Conservation (phyloP, 1,140 invertebrate species). For the Brachionus asplanchnoidis region DNA sequence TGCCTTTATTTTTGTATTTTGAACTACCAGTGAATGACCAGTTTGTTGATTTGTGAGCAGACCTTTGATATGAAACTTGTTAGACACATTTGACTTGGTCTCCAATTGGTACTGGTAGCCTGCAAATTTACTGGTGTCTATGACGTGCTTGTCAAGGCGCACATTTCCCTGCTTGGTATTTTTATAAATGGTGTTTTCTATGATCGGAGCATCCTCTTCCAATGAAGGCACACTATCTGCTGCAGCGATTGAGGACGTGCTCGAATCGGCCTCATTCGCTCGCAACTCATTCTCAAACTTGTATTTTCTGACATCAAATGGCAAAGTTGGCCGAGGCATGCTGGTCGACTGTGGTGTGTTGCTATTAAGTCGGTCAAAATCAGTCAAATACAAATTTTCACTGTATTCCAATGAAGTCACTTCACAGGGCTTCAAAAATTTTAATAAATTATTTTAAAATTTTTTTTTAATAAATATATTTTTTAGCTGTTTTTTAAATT, state of each 20-base stretch:
- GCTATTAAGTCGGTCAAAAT: conserved; percentile 16
- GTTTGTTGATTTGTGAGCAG: conserved; percentile 13
- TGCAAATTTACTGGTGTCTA: conserved; percentile 35
- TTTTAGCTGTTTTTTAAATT: too few species aligned
- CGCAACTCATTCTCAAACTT: neutral
- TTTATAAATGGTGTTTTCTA: neutral
- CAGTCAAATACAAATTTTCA: conserved; percentile 29
- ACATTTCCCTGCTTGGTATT: conserved; percentile 12
- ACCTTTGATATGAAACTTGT: conserved; percentile 33
- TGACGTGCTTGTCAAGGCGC: conserved; percentile 25
- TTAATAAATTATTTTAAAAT: too few species aligned
- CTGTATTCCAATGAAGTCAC: conserved; percentile 29
- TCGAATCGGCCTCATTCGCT: neutral
- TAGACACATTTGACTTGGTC: conserved; percentile 4
- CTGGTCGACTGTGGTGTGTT: neutral
- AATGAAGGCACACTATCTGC: conserved; percentile 18
- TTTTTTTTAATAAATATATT: neutral
- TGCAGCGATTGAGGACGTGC: neutral
- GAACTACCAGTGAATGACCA: conserved; percentile 19
- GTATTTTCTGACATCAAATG: neutral
- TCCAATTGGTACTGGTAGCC: conserved; percentile 30
- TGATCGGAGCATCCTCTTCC: neutral
- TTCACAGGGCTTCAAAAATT: neutral
- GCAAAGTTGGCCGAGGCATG: neutral
- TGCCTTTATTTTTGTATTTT: conserved; percentile 13